Conservation (phyloP, 2,888 invertebrate species). For the Andrena camellia region DNA sequence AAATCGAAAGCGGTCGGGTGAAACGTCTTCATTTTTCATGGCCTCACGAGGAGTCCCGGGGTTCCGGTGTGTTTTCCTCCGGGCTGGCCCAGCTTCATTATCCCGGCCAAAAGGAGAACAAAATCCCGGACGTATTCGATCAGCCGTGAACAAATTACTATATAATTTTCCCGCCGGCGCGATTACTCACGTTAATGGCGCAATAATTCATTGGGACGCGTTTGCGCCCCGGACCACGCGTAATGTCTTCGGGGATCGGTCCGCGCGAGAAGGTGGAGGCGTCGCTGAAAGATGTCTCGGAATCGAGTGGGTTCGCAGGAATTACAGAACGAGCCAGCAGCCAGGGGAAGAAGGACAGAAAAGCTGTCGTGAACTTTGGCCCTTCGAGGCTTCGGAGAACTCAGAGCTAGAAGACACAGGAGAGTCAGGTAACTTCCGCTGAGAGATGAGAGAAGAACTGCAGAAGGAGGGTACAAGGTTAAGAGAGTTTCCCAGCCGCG, state of each 20-base stretch:
- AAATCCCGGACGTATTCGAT: slow-evolving; percentile 62
- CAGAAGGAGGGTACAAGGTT: too few relatives aligned
- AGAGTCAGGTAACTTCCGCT: too few relatives aligned
- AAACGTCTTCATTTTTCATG: slow-evolving; percentile 62
- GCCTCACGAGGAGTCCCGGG: slow-evolving; percentile 21
- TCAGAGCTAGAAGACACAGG: too few relatives aligned
- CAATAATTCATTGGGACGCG: slow-evolving; percentile 65
- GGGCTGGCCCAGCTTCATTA: slow-evolving; percentile 45
- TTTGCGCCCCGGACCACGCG: slow-evolving; percentile 44
- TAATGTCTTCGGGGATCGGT: slow-evolving; percentile 55
- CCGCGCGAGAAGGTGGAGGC: slow-evolving; percentile 41
- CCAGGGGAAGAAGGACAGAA: not conserved
- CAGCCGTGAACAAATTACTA: slow-evolving; percentile 65
- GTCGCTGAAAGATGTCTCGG: slow-evolving; percentile 31
- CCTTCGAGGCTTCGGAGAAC: too few relatives aligned
- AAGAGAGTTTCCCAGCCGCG: not conserved
- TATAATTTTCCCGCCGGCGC: slow-evolving; percentile 67
- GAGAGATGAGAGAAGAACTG: not conserved
- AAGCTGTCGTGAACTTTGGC: not conserved
- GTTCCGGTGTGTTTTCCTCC: slow-evolving; percentile 38
- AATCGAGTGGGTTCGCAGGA: too few relatives aligned
- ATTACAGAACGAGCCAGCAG: too few relatives aligned
- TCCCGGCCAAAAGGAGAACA: slow-evolving; percentile 45
- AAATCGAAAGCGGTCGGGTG: slow-evolving; percentile 59
- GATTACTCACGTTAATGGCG: slow-evolving; percentile 69